phyloP scores from a whole-genome alignment of 2,113 vertebrate species.

The Gulo gulo region DNA sequence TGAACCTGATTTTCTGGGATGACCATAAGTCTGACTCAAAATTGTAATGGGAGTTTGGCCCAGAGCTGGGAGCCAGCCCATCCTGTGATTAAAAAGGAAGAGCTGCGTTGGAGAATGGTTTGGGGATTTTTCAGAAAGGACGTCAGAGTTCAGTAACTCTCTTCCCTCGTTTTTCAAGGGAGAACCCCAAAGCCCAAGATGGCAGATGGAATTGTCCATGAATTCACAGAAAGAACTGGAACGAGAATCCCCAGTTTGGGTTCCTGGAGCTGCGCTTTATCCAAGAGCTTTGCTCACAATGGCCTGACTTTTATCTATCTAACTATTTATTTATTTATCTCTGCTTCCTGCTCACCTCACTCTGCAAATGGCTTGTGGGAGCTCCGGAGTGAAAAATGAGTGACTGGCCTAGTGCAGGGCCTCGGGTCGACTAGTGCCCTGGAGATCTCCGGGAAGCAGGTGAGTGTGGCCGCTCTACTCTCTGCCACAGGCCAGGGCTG shows the following conservation, averaged over 20 bases:
- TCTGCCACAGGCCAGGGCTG: background rate
- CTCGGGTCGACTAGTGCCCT: rapidly evolving
- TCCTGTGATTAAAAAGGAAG: background rate
- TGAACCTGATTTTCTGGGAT: background rate
- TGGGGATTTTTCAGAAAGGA: conserved; percentile 18
- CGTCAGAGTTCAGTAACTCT: background rate
- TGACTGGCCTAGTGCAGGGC: background rate
- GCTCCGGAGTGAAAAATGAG: background rate
- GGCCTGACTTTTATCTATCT: background rate
- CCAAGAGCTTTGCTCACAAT: background rate
- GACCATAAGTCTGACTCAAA: conserved; percentile 14
- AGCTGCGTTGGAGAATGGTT: background rate
- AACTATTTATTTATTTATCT: background rate
- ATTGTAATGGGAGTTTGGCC: background rate
- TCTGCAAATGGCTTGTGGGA: background rate
- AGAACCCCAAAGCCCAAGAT: background rate
- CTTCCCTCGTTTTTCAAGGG: background rate
- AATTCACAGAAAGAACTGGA: background rate
- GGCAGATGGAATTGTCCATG: background rate
- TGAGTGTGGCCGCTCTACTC: background rate
- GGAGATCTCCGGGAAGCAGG: background rate
- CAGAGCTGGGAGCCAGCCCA: background rate
- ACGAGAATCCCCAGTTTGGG: background rate
- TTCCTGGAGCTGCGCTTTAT: background rate
- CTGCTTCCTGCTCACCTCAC: background rate